Evolutionary conservation across 2,888 invertebrate genomes (phyloP).

Genomic region (Choreutis nemorana): DNA sequence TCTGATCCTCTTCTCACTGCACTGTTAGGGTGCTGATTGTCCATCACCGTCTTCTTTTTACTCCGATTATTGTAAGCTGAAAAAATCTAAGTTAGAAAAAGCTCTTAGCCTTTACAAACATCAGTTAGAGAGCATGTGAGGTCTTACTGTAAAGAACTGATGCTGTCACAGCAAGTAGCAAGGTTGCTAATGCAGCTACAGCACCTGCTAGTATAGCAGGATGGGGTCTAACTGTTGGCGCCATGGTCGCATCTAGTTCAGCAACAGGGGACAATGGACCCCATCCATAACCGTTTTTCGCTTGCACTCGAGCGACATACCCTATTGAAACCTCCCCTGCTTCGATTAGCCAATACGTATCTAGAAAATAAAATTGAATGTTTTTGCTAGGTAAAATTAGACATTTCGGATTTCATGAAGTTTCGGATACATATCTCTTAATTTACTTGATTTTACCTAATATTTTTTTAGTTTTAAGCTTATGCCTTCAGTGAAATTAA

Average conservation of each 20-base stretch:
- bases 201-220: conserved; percentile 60
- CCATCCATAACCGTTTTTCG: conserved; percentile 83
- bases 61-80: conserved; percentile 70
- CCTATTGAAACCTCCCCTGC: conserved; percentile 68
- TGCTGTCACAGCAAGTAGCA: no score
- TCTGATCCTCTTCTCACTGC: conserved; percentile 69
- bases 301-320: conserved; percentile 79
- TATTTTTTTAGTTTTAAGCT: background rate
- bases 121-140: background rate
- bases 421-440: background rate
- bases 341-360: conserved; percentile 82
- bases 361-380: conserved; percentile 37
- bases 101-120: background rate
- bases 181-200: conserved; percentile 60
- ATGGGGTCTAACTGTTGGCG: conserved; percentile 26
- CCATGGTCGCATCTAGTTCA: conserved; percentile 26
- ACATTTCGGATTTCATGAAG: background rate
- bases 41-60: conserved; percentile 72
- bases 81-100: conserved; percentile 11
- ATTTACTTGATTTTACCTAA: background rate
- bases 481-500: background rate
- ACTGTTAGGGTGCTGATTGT: conserved; percentile 55
- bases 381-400: background rate
- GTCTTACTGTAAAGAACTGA: conserved; percentile 43
- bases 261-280: conserved; percentile 78